Conservation (phyloP, 92 coral and sea anemone species). For the Epizoanthus rinbou region DNA sequence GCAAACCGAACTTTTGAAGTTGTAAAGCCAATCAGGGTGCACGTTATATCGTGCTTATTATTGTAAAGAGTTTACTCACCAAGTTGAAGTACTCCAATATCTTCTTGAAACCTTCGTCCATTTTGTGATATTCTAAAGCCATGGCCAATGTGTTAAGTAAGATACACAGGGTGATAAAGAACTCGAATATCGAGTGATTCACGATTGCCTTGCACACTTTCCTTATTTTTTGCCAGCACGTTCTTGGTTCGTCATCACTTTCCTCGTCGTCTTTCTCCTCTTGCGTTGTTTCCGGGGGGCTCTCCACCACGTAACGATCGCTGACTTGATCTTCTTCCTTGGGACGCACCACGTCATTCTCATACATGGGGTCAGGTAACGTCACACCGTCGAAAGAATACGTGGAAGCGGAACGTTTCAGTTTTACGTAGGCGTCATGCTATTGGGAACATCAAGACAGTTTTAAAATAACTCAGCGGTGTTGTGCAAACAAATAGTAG, state of each 20-base stretch:
- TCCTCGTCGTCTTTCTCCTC: slow-evolving; percentile 56
- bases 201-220: slow-evolving; percentile 50
- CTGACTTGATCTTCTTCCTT: slow-evolving; percentile 64
- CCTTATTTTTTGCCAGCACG: slow-evolving; percentile 5
- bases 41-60: too few relatives aligned
- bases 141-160: slow-evolving; percentile 93
- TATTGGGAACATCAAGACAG: slow-evolving; percentile 43
- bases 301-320: slow-evolving; percentile 55
- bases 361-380: slow-evolving; percentile 80
- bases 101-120: slow-evolving; percentile 63
- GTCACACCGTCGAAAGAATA: slow-evolving; percentile 90
- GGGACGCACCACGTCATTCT: slow-evolving; percentile 77
- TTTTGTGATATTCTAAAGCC: slow-evolving; percentile 86
- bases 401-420: slow-evolving; percentile 88
- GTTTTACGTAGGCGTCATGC: slow-evolving; percentile 59
- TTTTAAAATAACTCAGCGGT: neutral
- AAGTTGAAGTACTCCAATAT: slow-evolving; percentile 81
- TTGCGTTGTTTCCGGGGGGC: slow-evolving; percentile 59
- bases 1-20: too few relatives aligned
- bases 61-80: slow-evolving; percentile 57
- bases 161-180: slow-evolving; percentile 91
- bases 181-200: slow-evolving; percentile 79
- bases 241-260: slow-evolving; percentile 26
- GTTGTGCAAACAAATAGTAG: neutral
- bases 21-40: too few relatives aligned